These are phyloP conservation scores for Charina bottae DNA, from an alignment of 2,113 vertebrate genomes.

Conservation along the genomic window DNA sequence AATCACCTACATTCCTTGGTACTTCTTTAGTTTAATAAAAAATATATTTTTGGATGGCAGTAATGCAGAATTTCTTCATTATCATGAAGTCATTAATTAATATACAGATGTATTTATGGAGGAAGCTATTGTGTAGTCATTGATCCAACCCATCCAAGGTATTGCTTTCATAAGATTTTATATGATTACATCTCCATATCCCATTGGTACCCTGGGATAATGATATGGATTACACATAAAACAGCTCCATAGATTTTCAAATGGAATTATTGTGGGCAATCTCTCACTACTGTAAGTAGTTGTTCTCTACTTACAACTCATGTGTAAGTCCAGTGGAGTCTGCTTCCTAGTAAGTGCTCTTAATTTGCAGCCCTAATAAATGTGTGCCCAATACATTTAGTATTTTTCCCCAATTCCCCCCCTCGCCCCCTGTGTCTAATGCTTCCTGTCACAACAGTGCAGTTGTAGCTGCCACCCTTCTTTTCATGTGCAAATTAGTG, in stretches of 20 bases:
- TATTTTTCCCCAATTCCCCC: too few species aligned
- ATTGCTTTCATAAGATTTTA: not conserved
- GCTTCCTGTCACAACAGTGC: too few species aligned
- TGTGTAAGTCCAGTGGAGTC: not conserved
- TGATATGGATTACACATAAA: not conserved
- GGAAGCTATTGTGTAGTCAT: not conserved
- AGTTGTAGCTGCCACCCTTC: too few species aligned
- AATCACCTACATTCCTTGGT: not conserved
- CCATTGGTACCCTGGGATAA: not conserved
- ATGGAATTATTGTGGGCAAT: not conserved
- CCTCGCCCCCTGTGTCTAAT: not conserved
- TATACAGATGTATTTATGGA: not conserved
- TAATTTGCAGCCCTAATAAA: not conserved
- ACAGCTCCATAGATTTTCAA: not conserved
- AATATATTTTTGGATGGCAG: not conserved
- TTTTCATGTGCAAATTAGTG: too few species aligned
- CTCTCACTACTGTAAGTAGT: too few species aligned
- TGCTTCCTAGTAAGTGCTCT: not conserved
- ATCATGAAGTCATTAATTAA: not conserved
- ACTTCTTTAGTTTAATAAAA: not conserved
- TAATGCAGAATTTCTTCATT: not conserved
- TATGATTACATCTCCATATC: not conserved
- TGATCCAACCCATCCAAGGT: not conserved
- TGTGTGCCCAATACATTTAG: too few species aligned
- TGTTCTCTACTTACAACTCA: not conserved